Evolutionary conservation across 2,888 invertebrate genomes (phyloP).

Genomic region (Saturnia pavonia): DNA sequence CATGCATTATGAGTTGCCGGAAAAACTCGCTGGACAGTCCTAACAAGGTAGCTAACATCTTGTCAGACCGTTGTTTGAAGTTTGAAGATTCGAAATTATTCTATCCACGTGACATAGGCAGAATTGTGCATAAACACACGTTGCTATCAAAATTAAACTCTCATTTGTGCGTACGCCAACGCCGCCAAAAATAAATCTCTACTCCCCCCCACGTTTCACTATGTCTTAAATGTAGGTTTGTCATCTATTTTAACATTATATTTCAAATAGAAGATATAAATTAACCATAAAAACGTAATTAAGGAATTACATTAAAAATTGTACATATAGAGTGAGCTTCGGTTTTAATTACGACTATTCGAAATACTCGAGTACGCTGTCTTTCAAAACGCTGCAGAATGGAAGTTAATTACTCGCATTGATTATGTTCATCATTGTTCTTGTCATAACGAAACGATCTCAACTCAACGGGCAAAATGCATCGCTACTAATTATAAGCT

Average conservation of each 20-base stretch:
- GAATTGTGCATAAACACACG: too few species aligned
- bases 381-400: neutral
- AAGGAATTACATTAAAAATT: neutral
- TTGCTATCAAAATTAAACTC: too few species aligned
- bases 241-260: neutral
- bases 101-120: too few species aligned
- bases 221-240: neutral
- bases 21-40: too few species aligned
- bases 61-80: too few species aligned
- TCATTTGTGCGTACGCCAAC: neutral
- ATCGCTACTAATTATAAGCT: constrained; percentile 33
- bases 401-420: constrained; percentile 18
- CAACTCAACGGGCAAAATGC: constrained; percentile 17
- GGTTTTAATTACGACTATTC: neutral
- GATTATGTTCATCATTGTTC: constrained; percentile 19
- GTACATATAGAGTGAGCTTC: neutral
- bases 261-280: neutral
- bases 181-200: neutral
- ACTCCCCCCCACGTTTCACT: neutral
- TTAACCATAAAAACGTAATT: neutral
- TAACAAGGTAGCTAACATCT: too few species aligned
- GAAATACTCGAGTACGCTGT: neutral
- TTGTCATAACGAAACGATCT: constrained; percentile 19
- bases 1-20: too few species aligned
- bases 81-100: too few species aligned